These are phyloP conservation scores for Cephus rjabovi DNA, from an alignment of 2,888 invertebrate genomes.

Conservation along the genomic window DNA sequence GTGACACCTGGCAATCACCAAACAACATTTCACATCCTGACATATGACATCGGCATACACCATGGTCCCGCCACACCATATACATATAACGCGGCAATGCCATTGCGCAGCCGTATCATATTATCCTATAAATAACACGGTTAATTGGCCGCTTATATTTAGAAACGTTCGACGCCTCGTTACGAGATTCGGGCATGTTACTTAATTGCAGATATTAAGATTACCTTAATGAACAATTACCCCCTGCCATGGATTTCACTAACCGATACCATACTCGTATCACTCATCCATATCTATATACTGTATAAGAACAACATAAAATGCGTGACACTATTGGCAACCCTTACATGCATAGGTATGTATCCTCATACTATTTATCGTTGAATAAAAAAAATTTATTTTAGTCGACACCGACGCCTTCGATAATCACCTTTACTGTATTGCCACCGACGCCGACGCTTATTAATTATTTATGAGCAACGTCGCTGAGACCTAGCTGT, in stretches of 20 bases:
- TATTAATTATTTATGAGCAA: conserved; percentile 12
- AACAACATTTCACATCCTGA: no score
- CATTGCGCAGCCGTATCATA: conserved; percentile 5
- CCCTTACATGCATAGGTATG: no score
- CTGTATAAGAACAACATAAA: no score
- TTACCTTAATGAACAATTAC: background rate
- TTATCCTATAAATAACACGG: conserved; percentile 21
- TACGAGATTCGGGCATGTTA: conserved; percentile 9
- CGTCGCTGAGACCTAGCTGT: background rate
- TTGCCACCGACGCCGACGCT: background rate
- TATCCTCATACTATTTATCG: no score
- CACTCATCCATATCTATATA: background rate
- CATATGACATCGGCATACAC: no score
- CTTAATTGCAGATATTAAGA: conserved; percentile 21
- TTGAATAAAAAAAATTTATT: background rate
- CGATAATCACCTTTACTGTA: conserved; percentile 5
- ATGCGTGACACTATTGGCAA: no score
- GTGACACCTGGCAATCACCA: no score
- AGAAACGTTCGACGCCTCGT: conserved; percentile 6
- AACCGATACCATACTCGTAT: background rate
- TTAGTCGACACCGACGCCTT: background rate
- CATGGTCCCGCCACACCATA: no score
- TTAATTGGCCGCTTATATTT: conserved; percentile 23
- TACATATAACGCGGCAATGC: no score
- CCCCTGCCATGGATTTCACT: background rate